Conservation (phyloP, 2,113 vertebrate genomes). For the Sorex fumeus region DNA sequence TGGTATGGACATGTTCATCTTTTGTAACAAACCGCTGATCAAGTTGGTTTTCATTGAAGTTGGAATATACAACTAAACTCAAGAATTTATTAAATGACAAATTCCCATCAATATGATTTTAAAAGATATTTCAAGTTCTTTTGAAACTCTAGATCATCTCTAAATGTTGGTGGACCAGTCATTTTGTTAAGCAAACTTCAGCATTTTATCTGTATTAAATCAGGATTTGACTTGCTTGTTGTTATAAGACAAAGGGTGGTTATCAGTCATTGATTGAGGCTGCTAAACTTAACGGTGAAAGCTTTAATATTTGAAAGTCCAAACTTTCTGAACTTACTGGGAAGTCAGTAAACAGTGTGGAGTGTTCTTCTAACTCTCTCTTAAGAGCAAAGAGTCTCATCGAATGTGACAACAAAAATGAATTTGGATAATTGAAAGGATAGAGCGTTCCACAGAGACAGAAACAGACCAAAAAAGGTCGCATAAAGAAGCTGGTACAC, state of each 20-base stretch:
- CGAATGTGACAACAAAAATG: background rate
- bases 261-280: background rate
- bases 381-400: background rate
- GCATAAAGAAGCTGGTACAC: no score
- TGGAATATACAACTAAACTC: background rate
- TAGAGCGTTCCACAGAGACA: background rate
- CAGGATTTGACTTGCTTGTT: background rate
- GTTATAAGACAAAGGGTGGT: background rate
- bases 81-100: slow-evolving; percentile 7
- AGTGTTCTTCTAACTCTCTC: background rate
- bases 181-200: background rate
- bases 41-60: background rate
- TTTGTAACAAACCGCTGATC: background rate
- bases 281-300: background rate
- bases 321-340: background rate
- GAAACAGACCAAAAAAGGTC: background rate
- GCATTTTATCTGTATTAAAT: background rate
- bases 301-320: background rate
- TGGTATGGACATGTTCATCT: background rate
- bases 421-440: background rate
- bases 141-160: slow-evolving; percentile 15
- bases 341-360: background rate
- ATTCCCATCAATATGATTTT: slow-evolving; percentile 20
- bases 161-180: background rate
- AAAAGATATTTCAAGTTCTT: slow-evolving; percentile 13